phyloP scores from a whole-genome alignment of 2,113 vertebrate genomes.

The Percina caprodes region DNA sequence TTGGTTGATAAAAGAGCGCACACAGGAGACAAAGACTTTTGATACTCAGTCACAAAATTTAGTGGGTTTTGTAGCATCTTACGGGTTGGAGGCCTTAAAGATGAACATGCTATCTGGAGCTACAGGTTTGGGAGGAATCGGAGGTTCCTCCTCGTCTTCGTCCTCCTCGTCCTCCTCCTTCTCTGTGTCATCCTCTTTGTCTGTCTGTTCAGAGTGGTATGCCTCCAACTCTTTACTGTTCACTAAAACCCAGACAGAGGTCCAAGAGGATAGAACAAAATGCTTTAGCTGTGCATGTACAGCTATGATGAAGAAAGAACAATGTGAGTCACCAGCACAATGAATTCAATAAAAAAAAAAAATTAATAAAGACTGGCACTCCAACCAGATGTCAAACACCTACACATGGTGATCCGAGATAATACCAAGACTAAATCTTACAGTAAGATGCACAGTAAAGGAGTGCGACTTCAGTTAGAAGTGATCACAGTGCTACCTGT shows the following conservation, averaged over 20 bases:
- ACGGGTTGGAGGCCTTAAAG: conserved; percentile 98
- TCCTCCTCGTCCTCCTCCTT: conserved; percentile 80
- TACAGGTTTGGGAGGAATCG: conserved; percentile 85
- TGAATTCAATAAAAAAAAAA: conserved; percentile 12
- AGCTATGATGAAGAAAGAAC: conserved; percentile 39
- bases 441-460: conserved; percentile 15
- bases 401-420: conserved; percentile 25
- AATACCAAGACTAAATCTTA: conserved; percentile 40
- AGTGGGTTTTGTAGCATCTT: conserved; percentile 70
- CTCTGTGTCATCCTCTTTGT: conserved; percentile 64
- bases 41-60: background rate
- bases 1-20: background rate
- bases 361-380: conserved; percentile 10
- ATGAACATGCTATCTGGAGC: conserved; percentile 98
- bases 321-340: conserved; percentile 53
- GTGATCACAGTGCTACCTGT: conserved; percentile 74
- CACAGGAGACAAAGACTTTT: background rate
- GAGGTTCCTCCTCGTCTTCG: conserved; percentile 79
- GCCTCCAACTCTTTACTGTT: conserved; percentile 84
- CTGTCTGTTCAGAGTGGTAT: conserved; percentile 63
- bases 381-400: conserved; percentile 51
- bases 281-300: conserved; percentile 25
- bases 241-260: conserved; percentile 63
- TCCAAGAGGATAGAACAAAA: conserved; percentile 15
- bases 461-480: conserved; percentile 25